Conservation (phyloP, 2,888 invertebrate genomes). For the Onthophagus sagittarius region DNA sequence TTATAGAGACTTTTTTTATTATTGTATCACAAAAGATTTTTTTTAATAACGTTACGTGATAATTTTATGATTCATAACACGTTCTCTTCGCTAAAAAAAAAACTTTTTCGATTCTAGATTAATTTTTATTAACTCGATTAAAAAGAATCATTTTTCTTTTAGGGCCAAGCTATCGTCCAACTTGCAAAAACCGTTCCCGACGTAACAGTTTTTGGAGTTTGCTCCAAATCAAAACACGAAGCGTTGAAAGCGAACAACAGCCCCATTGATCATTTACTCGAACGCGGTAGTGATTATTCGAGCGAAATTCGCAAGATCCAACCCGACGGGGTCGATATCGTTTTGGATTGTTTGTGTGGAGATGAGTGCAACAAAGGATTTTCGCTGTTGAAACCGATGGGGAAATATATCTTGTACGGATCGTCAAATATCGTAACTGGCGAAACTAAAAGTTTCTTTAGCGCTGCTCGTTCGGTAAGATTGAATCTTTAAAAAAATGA, state of each 20-base stretch:
- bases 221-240: slow-evolving; percentile 81
- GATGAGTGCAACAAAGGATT: slow-evolving; percentile 86
- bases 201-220: slow-evolving; percentile 80
- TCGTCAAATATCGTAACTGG: slow-evolving; percentile 86
- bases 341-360: slow-evolving; percentile 83
- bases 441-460: slow-evolving; percentile 88
- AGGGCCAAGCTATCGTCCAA: slow-evolving; percentile 85
- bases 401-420: slow-evolving; percentile 83
- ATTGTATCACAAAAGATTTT: no score
- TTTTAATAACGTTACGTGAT: no score
- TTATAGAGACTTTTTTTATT: not conserved
- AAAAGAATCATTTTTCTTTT: slow-evolving; percentile 35
- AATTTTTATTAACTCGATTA: no score
- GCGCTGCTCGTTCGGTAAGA: slow-evolving; percentile 84
- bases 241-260: slow-evolving; percentile 67
- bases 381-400: slow-evolving; percentile 79
- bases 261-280: slow-evolving; percentile 70
- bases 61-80: not conserved
- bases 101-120: not conserved
- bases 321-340: slow-evolving; percentile 79
- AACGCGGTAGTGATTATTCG: slow-evolving; percentile 76
- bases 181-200: slow-evolving; percentile 75
- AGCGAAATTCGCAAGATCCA: slow-evolving; percentile 77
- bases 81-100: not conserved
- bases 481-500: not conserved